Evolutionary conservation across 2,888 invertebrate species (phyloP).

Genomic region (Rapana venosa): DNA sequence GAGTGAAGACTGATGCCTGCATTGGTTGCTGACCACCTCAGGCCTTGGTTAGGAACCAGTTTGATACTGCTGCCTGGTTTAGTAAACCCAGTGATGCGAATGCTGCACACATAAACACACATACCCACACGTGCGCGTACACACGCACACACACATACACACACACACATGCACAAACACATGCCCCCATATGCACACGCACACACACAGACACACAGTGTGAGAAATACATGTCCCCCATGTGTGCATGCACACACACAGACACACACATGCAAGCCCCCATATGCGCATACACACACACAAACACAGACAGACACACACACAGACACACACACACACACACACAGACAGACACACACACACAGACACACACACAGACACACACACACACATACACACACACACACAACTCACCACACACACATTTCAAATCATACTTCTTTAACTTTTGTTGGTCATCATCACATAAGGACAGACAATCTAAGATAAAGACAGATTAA

Average conservation of each 20-base stretch:
- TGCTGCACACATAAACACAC: slow-evolving; percentile 34
- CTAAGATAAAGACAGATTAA: too few relatives aligned
- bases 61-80: slow-evolving; percentile 44
- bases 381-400: too few relatives aligned
- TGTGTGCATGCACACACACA: too few relatives aligned
- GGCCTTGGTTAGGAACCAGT: slow-evolving; percentile 41
- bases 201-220: not conserved
- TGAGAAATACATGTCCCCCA: not conserved
- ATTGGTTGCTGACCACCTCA: slow-evolving; percentile 45
- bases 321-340: not conserved
- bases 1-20: slow-evolving; percentile 46
- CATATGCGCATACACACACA: not conserved
- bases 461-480: too few relatives aligned
- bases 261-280: too few relatives aligned
- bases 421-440: too few relatives aligned
- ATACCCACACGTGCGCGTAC: not conserved
- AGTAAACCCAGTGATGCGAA: slow-evolving; percentile 41
- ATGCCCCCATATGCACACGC: not conserved
- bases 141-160: not conserved
- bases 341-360: not conserved
- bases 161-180: slow-evolving; percentile 5
- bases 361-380: not conserved
- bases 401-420: too few relatives aligned
- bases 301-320: not conserved
- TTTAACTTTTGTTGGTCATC: too few relatives aligned